Conservation (phyloP, 2,888 invertebrate species). For the Hydropsyche betteni region DNA sequence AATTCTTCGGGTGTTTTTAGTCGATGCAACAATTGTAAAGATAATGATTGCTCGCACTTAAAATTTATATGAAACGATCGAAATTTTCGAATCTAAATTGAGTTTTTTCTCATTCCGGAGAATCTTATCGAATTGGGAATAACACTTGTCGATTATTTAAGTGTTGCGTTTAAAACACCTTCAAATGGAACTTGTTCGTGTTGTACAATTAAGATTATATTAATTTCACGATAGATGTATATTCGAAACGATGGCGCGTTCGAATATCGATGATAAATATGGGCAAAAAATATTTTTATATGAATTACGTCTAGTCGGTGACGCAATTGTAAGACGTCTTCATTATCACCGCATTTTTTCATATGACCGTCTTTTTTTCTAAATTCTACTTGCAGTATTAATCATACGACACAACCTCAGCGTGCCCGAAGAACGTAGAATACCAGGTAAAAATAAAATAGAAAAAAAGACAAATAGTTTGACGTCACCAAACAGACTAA, state of each 20-base stretch:
- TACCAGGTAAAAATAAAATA: slow-evolving; percentile 21
- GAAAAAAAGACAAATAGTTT: slow-evolving; percentile 35
- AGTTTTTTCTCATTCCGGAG: too few relatives aligned
- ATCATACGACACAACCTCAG: slow-evolving; percentile 9
- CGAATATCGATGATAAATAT: background rate
- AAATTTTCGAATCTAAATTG: too few relatives aligned
- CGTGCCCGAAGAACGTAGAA: slow-evolving; percentile 9
- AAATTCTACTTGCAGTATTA: slow-evolving; percentile 24
- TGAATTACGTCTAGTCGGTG: background rate
- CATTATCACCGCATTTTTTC: background rate
- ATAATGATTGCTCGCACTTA: too few relatives aligned
- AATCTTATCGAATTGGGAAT: too few relatives aligned
- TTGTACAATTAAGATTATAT: too few relatives aligned
- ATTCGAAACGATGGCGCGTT: background rate
- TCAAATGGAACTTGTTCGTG: too few relatives aligned
- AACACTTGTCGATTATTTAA: too few relatives aligned
- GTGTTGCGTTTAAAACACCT: too few relatives aligned
- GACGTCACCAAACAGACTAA: slow-evolving; percentile 37
- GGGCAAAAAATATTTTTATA: background rate
- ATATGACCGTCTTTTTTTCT: background rate
- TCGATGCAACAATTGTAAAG: too few relatives aligned
- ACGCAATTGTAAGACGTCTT: slow-evolving; percentile 1
- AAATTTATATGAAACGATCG: slow-evolving; percentile 5
- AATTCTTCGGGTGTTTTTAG: too few relatives aligned
- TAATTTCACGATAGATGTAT: too few relatives aligned